Evolutionary conservation across 2,797 vertebrate species (phyloP).

Genomic region (Lutjanus campechanus): DNA sequence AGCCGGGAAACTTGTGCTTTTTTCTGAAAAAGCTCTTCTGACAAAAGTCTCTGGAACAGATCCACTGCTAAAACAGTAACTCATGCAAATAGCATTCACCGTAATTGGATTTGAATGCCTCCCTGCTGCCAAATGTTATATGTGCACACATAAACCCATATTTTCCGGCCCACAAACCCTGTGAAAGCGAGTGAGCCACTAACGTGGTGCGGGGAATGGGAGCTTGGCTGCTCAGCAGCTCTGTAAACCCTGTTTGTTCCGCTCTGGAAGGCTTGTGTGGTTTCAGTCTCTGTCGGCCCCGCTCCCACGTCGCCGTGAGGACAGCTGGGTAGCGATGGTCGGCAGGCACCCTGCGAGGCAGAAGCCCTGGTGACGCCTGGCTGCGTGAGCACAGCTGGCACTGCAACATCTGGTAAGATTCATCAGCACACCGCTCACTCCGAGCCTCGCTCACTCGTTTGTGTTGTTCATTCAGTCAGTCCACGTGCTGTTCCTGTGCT

Average conservation of each 20-base stretch:
- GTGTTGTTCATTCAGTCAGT: constrained; percentile 55
- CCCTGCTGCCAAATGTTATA: constrained; percentile 85
- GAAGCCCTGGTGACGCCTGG: constrained; percentile 74
- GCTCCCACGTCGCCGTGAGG: constrained; percentile 63
- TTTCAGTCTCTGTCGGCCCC: constrained; percentile 68
- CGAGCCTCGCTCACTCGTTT: constrained; percentile 54
- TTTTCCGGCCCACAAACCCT: constrained; percentile 84
- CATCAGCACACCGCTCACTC: constrained; percentile 51
- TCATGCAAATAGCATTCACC: constrained; percentile 81
- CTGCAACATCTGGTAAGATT: constrained; percentile 79
- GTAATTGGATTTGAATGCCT: constrained; percentile 86
- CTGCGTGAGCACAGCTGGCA: constrained; percentile 82
- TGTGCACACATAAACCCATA: constrained; percentile 84
- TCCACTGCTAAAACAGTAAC: constrained; percentile 80
- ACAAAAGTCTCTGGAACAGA: constrained; percentile 74
- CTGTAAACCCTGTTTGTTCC: constrained; percentile 83
- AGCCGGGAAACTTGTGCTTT: constrained; percentile 40
- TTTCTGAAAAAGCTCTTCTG: constrained; percentile 41
- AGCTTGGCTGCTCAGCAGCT: constrained; percentile 76
- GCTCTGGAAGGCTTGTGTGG: constrained; percentile 75
- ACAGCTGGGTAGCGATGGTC: constrained; percentile 74
- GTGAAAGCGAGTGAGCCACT: constrained; percentile 78
- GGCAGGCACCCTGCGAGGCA: constrained; percentile 65
- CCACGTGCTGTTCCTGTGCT: constrained; percentile 16
- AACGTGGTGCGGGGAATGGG: constrained; percentile 68